These are phyloP conservation scores for Indri indri DNA, from an alignment of 2,113 vertebrate species.

Conservation along the genomic window DNA sequence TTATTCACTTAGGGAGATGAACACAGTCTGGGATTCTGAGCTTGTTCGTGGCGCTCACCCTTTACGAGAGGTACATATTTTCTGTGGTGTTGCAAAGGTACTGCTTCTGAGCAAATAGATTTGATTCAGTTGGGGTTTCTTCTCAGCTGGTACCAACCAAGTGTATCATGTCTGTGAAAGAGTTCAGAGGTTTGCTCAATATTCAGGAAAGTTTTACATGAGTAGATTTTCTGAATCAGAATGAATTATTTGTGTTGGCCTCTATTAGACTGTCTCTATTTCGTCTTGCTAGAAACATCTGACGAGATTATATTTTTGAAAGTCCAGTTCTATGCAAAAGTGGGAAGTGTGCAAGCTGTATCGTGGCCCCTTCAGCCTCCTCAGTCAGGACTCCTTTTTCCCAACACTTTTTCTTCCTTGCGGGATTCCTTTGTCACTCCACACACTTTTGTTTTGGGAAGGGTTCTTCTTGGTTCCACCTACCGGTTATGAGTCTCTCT, in stretches of 20 bases:
- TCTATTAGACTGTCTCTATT: neutral
- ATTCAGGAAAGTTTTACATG: neutral
- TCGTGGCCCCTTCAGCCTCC: neutral
- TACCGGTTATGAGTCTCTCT: neutral
- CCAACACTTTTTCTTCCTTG: neutral
- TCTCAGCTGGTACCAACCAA: neutral
- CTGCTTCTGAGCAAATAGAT: neutral
- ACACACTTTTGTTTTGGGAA: neutral
- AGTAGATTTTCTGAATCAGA: neutral
- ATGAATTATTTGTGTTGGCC: neutral
- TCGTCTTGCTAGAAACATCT: neutral
- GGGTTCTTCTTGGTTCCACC: neutral
- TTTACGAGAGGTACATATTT: neutral
- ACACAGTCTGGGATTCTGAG: neutral
- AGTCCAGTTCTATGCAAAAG: neutral
- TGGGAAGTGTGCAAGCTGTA: neutral
- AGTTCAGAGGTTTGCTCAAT: neutral
- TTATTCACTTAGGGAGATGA: neutral
- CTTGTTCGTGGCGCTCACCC: neutral
- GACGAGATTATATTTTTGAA: neutral
- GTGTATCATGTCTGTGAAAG: neutral
- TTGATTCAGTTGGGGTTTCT: neutral
- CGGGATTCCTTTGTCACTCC: neutral
- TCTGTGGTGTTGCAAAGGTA: neutral
- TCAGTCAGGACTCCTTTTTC: neutral